phyloP scores from a whole-genome alignment of 2,797 vertebrate genomes.

The Ispidina picta region DNA sequence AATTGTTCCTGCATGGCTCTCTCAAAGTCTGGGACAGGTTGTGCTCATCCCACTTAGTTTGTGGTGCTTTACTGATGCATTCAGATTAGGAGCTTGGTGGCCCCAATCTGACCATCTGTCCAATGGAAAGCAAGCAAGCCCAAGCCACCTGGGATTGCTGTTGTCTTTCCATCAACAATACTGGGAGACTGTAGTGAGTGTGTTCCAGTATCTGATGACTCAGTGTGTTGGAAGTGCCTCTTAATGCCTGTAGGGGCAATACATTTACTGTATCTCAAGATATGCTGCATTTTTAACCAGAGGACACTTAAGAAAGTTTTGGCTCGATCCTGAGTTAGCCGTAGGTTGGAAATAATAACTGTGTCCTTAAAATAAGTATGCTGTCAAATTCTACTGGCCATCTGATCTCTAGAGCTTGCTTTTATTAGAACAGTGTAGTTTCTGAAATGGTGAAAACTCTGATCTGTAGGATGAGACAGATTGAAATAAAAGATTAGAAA shows the following conservation, averaged over 20 bases:
- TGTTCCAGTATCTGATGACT: not conserved
- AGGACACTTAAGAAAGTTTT: not conserved
- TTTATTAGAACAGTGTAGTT: not conserved
- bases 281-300: not conserved
- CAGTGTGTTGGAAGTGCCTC: not conserved
- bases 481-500: not conserved
- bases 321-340: not conserved
- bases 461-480: not conserved
- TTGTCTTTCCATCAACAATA: not conserved
- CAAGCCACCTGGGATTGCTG: not conserved
- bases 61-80: not conserved
- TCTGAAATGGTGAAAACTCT: not conserved
- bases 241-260: not conserved
- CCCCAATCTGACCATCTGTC: rapidly evolving
- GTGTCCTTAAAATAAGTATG: not conserved
- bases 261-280: not conserved
- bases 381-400: not conserved
- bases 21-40: not conserved
- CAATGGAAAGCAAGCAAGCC: not conserved
- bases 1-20: not conserved
- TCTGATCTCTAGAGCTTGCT: not conserved
- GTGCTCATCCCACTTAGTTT: not conserved
- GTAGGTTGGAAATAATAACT: not conserved
- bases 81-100: not conserved
- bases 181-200: not conserved